A percentile compares a stretch with the other conserved stretches of the same genome.
These are phyloP conservation scores for Mystacornis crossleyi DNA, from an alignment of 2,113 vertebrate species.

Conservation along the genomic window DNA sequence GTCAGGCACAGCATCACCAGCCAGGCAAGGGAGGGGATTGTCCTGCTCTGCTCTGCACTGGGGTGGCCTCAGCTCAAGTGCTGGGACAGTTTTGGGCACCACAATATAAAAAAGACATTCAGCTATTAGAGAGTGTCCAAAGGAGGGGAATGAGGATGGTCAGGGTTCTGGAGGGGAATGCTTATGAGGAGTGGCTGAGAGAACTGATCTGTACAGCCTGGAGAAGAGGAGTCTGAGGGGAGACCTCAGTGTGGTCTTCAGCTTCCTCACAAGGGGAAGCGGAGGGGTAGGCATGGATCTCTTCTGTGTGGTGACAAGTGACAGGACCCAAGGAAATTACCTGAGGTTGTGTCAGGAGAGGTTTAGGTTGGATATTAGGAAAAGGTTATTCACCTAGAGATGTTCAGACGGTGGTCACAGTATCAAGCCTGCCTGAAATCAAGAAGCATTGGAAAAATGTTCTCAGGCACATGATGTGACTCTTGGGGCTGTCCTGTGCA, in stretches of 20 bases:
- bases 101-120: background rate
- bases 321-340: background rate
- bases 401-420: background rate
- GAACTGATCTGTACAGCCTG: background rate
- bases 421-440: background rate
- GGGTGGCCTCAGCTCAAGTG: rapidly evolving
- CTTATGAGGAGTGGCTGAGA: background rate
- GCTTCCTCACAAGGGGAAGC: background rate
- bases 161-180: background rate
- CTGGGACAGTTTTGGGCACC: background rate
- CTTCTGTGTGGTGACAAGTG: background rate
- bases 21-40: background rate
- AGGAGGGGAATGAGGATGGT: background rate
- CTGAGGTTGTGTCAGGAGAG: background rate
- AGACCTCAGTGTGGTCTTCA: background rate
- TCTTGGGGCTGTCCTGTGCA: background rate
- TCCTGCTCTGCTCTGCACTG: background rate
- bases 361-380: background rate
- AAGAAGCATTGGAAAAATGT: background rate
- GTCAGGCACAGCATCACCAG: background rate
- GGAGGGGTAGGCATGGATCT: background rate
- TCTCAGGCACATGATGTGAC: background rate
- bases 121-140: background rate
- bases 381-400: background rate
- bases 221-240: background rate